Evolutionary conservation across 2,797 vertebrate genomes (phyloP).

Genomic region (Argentina silus): DNA sequence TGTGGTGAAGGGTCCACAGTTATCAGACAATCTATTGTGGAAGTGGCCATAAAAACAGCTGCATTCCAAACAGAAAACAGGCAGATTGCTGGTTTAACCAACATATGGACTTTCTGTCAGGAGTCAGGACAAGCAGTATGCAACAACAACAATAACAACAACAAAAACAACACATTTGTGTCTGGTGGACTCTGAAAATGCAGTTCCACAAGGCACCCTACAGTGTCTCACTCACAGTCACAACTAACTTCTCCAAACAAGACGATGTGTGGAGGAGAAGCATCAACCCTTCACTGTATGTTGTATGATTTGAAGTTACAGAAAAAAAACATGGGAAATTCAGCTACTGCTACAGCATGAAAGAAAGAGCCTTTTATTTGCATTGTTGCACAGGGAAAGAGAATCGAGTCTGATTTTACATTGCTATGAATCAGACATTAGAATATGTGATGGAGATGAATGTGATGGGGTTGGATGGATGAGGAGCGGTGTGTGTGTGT

Average conservation of each 20-base stretch:
- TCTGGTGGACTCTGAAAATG: not conserved
- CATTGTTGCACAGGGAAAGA: not conserved
- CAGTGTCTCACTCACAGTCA: no score
- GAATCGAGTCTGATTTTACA: not conserved
- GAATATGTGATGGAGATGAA: not conserved
- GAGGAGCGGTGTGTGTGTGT: not conserved
- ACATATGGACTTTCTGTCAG: not conserved
- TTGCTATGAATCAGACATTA: constrained; percentile 14
- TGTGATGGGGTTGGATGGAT: not conserved
- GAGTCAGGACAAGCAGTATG: not conserved
- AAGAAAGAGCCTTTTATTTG: constrained; percentile 10
- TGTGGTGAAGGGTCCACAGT: constrained; percentile 27
- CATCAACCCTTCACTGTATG: no score
- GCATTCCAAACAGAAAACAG: constrained; percentile 5
- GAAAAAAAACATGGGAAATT: not conserved
- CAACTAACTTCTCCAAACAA: no score
- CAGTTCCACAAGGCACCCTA: not conserved
- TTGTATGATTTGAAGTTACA: no score
- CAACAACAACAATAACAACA: not conserved
- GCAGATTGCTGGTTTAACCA: not conserved
- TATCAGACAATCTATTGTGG: constrained; percentile 22
- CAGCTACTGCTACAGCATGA: not conserved
- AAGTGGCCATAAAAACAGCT: constrained; percentile 1
- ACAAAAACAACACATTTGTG: not conserved
- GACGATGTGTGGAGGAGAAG: no score